Evolutionary conservation across 1,140 invertebrate genomes (phyloP), one percentile per base, ranked within the genome.

Genomic region (Andrena cerasifolii): DNA sequence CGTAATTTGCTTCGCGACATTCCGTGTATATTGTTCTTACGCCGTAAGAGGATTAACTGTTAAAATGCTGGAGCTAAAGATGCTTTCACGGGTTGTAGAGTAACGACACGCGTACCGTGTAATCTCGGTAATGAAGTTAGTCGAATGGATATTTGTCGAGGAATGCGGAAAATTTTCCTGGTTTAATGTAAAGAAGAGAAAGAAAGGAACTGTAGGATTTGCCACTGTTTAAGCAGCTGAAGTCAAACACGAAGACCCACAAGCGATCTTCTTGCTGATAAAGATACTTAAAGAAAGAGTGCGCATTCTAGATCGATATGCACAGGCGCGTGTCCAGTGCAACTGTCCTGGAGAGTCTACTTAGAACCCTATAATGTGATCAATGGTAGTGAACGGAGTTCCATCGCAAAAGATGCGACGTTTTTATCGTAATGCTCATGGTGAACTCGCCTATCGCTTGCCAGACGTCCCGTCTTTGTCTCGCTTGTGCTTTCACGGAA

Each of bases 301-400:
- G 16, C 18, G 24, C 24, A 21, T 8, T 54, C 51, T 81, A 73
- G 61, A 68, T 54, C 7, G 31, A 61, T 74, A 36, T 78, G 70
- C 31, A 61, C 70, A 36, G 73, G 70, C 31, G 73, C 78, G 45
- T 43, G 67, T 77, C 80, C 80, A 82, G 84, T 68, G 75, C 79
- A 53, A 65, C 63, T 83, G 78, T 82, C 87, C 89, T 89, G 88
- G 88, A 89, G 86, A 89, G 89, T 89, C 88, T 89, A 89, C 87
- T n/a, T 86, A 87, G 68, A 75, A 82, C 72, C 79, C 45, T 71
- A 75, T 53, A 75, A 75, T 79, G 70, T 79, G 76, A 84, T 84
- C 71, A 59, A 83, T 31, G 62, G 53, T 84, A 84, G 66, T 66
- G 74, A 43, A 51, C 36, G 53, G 28, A 21, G 70, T 78, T 83